Conservation (phyloP, 2,113 vertebrate species). For the Morone chrysops region DNA sequence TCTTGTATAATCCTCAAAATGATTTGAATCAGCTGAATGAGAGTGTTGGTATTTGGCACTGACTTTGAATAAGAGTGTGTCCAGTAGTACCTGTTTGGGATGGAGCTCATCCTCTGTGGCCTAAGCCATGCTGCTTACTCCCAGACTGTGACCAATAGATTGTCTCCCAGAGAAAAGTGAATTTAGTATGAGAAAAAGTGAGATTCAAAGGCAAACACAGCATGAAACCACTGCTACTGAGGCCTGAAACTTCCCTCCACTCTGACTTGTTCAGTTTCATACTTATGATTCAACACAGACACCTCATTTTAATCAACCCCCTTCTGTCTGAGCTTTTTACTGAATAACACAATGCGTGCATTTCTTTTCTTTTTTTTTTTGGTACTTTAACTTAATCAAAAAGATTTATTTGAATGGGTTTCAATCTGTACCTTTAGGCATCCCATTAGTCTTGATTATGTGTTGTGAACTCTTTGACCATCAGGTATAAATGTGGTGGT, state of each 20-base stretch:
- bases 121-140: constrained; percentile 30
- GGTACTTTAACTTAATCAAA: too few relatives aligned
- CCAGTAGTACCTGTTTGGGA: constrained; percentile 12
- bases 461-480: constrained; percentile 25
- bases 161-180: constrained; percentile 64
- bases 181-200: constrained; percentile 51
- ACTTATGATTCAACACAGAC: constrained; percentile 10
- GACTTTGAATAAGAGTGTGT: constrained; percentile 43
- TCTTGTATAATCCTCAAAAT: constrained; percentile 71
- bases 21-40: constrained; percentile 60
- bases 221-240: constrained; percentile 37
- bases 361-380: background rate
- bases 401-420: too few relatives aligned
- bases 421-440: background rate
- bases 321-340: constrained; percentile 2
- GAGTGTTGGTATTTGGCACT: constrained; percentile 33
- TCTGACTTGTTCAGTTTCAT: background rate
- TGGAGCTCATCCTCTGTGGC: constrained; percentile 34
- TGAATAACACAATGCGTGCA: background rate
- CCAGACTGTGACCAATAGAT: constrained; percentile 74
- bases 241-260: constrained; percentile 3
- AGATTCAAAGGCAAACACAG: constrained; percentile 51
- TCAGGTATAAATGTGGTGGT: constrained; percentile 13
- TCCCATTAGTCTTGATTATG: background rate
- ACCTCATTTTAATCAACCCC: constrained; percentile 15